phyloP scores from a whole-genome alignment of 2,797 vertebrate species.

The Columba guinea region DNA sequence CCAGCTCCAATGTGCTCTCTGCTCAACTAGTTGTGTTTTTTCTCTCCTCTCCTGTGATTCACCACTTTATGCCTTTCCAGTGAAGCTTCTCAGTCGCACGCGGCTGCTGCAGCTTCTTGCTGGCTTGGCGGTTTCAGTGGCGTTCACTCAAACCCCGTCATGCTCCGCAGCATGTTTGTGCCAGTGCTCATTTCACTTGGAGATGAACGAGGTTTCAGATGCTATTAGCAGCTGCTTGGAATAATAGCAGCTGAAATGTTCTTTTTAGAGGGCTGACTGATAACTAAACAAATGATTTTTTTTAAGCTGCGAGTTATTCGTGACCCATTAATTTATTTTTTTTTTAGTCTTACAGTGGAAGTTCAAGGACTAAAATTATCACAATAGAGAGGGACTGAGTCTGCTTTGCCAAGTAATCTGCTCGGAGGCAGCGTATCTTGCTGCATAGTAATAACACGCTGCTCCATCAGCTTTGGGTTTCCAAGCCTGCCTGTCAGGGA shows the following conservation, averaged over 20 bases:
- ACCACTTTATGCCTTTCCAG: not conserved
- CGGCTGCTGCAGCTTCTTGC: conserved; percentile 24
- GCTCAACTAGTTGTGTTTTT: not conserved
- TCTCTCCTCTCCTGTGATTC: not conserved
- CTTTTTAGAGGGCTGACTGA: not conserved
- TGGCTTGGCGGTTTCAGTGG: not conserved
- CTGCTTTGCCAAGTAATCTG: conserved; percentile 8
- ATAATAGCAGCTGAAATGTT: conserved; percentile 25
- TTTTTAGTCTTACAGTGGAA: not conserved
- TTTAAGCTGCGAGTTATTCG: not conserved
- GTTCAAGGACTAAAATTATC: conserved; percentile 33
- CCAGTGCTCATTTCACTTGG: conserved; percentile 21
- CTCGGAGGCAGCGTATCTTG: not conserved
- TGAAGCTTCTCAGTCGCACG: not conserved
- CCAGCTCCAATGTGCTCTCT: not conserved
- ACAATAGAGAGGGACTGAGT: not conserved
- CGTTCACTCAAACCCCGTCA: not conserved
- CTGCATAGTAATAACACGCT: not conserved
- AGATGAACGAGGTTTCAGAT: conserved; percentile 28
- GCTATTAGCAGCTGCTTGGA: conserved; percentile 43
- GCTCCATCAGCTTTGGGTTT: not conserved
- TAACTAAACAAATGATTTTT: not conserved
- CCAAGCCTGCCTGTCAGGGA: not conserved
- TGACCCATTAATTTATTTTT: not conserved
- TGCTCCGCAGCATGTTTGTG: not conserved